Evolutionary conservation across 2,797 vertebrate species (phyloP).

Genomic region (Nothura maculosa): DNA sequence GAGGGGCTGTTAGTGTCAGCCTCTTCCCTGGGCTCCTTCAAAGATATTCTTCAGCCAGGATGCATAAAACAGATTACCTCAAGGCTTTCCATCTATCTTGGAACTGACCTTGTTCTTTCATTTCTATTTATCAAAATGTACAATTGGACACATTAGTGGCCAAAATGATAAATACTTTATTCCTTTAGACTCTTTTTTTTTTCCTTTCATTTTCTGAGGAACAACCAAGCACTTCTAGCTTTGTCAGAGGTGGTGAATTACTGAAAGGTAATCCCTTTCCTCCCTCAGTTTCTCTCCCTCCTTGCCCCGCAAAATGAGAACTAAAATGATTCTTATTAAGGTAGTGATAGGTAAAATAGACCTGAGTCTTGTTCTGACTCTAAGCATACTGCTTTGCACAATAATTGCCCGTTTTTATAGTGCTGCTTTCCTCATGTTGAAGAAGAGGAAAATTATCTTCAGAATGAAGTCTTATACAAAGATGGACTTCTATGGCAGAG

Average conservation of each 20-base stretch:
- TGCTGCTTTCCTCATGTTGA: neutral
- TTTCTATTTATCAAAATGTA: constrained; percentile 23
- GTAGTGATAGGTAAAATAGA: neutral
- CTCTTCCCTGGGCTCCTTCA: constrained; percentile 21
- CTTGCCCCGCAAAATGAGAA: neutral
- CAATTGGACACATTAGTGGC: neutral
- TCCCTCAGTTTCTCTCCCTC: neutral
- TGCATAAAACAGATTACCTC: neutral
- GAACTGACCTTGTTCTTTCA: constrained; percentile 14
- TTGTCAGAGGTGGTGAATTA: neutral
- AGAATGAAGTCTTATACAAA: neutral
- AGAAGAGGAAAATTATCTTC: neutral
- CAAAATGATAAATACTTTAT: constrained; percentile 1
- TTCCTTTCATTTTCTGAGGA: neutral
- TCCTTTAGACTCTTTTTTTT: neutral
- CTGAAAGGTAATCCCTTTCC: neutral
- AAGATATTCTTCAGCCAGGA: neutral
- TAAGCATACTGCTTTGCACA: neutral
- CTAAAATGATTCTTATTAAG: neutral
- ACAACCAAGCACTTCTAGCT: neutral
- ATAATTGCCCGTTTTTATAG: neutral
- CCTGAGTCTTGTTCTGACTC: neutral
- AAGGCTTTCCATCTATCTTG: neutral
- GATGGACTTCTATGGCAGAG: neutral
- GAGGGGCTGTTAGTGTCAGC: neutral